A percentile compares a stretch with the other conserved stretches of the same genome.
Evolutionary conservation across 2,113 vertebrate species (phyloP).

Genomic region (Indri indri): DNA sequence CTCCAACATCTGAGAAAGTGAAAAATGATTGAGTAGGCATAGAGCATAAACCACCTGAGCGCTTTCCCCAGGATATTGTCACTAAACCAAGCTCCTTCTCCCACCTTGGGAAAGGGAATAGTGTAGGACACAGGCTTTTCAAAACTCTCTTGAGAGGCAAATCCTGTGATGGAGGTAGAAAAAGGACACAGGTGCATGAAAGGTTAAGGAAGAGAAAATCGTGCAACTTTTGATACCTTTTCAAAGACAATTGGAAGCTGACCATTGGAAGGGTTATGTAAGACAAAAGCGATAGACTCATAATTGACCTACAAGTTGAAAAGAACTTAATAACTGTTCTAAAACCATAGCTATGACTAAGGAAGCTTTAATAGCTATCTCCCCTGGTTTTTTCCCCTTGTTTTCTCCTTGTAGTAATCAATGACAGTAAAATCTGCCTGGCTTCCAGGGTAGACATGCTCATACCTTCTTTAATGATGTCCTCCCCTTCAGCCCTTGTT

Average conservation of each 20-base stretch:
- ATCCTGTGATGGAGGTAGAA: neutral
- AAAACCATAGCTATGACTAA: neutral
- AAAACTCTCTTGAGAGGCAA: neutral
- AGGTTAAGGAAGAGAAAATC: neutral
- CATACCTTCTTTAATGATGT: neutral
- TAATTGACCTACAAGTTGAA: neutral
- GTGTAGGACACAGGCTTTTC: neutral
- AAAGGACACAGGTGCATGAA: neutral
- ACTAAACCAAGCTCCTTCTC: neutral
- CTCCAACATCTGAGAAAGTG: neutral
- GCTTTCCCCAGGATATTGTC: neutral
- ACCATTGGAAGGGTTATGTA: neutral
- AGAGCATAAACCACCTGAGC: neutral
- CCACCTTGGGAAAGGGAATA: neutral
- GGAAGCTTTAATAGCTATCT: neutral
- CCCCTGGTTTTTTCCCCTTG: neutral
- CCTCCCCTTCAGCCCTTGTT: neutral
- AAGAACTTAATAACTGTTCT: neutral
- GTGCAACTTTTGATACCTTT: neutral
- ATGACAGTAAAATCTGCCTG: neutral
- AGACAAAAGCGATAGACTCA: neutral
- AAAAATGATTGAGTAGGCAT: fast-evolving
- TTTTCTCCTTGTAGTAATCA: neutral
- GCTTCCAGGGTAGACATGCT: neutral
- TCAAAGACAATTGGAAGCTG: neutral